Evolutionary conservation across 2,888 invertebrate genomes (phyloP), one percentile per base, ranked within the genome.

Genomic region (Theodoxus fluviatilis): DNA sequence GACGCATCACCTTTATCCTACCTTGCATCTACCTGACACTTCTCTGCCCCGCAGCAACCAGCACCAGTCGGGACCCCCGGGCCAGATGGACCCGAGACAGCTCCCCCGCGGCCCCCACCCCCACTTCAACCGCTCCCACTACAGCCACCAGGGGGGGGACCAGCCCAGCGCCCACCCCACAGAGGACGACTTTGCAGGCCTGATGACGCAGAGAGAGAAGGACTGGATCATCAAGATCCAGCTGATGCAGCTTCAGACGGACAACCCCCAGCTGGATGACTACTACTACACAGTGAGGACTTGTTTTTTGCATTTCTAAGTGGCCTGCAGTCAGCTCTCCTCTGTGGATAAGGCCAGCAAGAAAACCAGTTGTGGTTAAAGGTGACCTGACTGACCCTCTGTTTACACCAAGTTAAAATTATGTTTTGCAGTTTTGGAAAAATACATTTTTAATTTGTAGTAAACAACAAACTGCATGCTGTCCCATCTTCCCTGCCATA

Each of bases 201-300:
- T 98, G 15, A 98, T 99, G 98, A 94, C 94, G 18, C 91, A 91
- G 75, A 91, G 94, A 37, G 98, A 99, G 86, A 96, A 97, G 81
- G 96, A 97, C 79, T 98, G 98, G 96, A 89, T 99, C 15, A 92
- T 96, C 75, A 96, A 95, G 85, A 98, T 99, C 78, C 98, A 98
- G 86, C 89, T 96, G 85, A 87, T 96, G 73, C 98, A 98, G 84
- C 90, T 98, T 0, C 95, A 96, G 84, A 95, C 95, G 0, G 96
- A 95, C 67, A 95, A 97, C 73, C 98, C 98, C 0, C 96, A 95
- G 86, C 92, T 96, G 80, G 97, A 98, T 85, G 99, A 99, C 87
- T 99, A 94, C 86, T 99, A 99, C 84, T 98, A 94, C 83, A 95
- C 95, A 55, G 96, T 94, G 80, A 89, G 90, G 87, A 28, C 25